Percentiles rank a stretch among this genome's conserved stretches.
phyloP scores from a whole-genome alignment of 2,888 invertebrate genomes.

The Anthrax anthrax region DNA sequence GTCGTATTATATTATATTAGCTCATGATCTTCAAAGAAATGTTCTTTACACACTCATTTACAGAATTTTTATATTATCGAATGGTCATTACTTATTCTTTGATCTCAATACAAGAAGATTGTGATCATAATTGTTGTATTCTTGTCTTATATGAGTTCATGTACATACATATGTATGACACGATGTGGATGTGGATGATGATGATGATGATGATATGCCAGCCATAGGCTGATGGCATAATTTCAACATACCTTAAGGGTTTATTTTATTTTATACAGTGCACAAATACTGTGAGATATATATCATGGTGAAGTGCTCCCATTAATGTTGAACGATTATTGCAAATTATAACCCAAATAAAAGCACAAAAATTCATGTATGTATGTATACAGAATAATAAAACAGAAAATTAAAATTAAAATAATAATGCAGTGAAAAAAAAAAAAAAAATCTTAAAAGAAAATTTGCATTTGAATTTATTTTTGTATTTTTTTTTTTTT shows the following conservation, averaged over 20 bases:
- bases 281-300: too few relatives aligned
- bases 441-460: neutral
- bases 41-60: too few relatives aligned
- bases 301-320: slow-evolving; percentile 10
- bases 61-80: neutral
- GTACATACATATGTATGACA: neutral
- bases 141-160: too few relatives aligned
- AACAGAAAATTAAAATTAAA: neutral
- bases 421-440: neutral
- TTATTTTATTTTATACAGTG: slow-evolving; percentile 26
- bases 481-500: too few relatives aligned
- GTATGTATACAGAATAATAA: neutral
- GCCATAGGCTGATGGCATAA: slow-evolving; percentile 34
- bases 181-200: too few relatives aligned
- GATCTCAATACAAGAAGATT: neutral
- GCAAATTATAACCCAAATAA: neutral
- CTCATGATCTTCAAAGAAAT: too few relatives aligned
- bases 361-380: neutral
- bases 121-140: too few relatives aligned
- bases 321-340: slow-evolving; percentile 3
- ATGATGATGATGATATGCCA: neutral
- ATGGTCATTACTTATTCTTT: neutral
- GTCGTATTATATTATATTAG: too few relatives aligned
- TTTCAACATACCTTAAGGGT: slow-evolving; percentile 28
- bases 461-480: neutral